Percentiles rank a stretch among this genome's conserved stretches.
phyloP scores from a whole-genome alignment of 2,888 invertebrate species.

The Linyphia triangularis region DNA sequence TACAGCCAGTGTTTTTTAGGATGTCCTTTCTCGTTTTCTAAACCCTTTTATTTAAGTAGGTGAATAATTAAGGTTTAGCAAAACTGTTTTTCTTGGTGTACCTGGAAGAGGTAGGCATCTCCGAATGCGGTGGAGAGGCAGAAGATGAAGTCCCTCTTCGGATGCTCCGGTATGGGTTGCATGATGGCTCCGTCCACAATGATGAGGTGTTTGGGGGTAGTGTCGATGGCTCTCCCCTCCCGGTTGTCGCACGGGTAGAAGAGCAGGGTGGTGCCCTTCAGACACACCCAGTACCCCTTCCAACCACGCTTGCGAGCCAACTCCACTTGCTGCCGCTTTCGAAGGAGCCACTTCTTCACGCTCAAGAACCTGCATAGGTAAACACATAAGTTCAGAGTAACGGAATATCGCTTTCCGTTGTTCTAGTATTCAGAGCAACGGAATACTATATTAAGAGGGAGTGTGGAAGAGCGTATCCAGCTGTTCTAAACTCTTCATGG shows the following conservation, averaged over 20 bases:
- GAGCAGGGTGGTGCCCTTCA: slow-evolving; percentile 96
- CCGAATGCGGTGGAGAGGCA: slow-evolving; percentile 98
- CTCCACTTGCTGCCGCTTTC: slow-evolving; percentile 92
- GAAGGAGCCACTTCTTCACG: slow-evolving; percentile 98
- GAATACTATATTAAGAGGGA: too few relatives aligned
- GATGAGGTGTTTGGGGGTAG: slow-evolving; percentile 95
- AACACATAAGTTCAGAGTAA: too few relatives aligned
- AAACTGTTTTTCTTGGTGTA: slow-evolving; percentile 78
- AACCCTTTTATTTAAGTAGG: neutral
- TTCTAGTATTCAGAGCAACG: too few relatives aligned
- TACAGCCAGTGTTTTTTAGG: neutral
- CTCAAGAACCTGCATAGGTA: slow-evolving; percentile 90
- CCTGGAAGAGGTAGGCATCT: slow-evolving; percentile 98
- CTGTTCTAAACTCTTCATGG: too few relatives aligned
- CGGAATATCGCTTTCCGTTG: too few relatives aligned
- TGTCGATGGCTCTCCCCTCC: slow-evolving; percentile 89
- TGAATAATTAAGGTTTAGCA: neutral
- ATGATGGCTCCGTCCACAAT: slow-evolving; percentile 98
- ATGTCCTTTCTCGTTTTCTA: neutral
- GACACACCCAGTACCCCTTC: slow-evolving; percentile 99
- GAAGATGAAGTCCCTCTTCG: slow-evolving; percentile 98
- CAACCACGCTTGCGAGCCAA: slow-evolving; percentile 96
- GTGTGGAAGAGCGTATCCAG: too few relatives aligned
- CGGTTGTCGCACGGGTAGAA: slow-evolving; percentile 97
- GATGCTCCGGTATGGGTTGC: slow-evolving; percentile 99